Evolutionary conservation across 2,113 vertebrate species (phyloP).

Genomic region (Oncorhynchus keta): DNA sequence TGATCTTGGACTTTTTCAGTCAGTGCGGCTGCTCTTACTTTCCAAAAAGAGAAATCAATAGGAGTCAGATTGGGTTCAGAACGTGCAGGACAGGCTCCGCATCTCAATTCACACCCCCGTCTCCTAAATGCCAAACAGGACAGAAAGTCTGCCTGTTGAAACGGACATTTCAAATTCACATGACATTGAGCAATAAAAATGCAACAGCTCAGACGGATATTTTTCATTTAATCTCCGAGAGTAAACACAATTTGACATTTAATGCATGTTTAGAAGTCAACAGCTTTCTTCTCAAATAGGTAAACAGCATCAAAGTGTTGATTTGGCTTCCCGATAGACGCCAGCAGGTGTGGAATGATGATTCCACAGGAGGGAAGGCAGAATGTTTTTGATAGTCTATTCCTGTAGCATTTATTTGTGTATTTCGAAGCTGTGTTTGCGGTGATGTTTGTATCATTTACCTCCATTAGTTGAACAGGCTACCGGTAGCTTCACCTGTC

Average conservation of each 20-base stretch:
- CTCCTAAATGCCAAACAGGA: constrained; percentile 39
- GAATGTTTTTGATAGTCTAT: too few species aligned
- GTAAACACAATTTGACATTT: constrained; percentile 65
- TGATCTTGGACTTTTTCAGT: constrained; percentile 36
- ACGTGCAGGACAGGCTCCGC: constrained; percentile 22
- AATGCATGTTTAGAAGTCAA: constrained; percentile 58
- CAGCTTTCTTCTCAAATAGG: constrained; percentile 46
- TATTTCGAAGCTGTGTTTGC: neutral
- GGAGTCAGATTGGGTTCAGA: constrained; percentile 30
- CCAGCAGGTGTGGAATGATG: constrained; percentile 33
- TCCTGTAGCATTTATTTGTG: too few species aligned
- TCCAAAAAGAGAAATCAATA: constrained; percentile 55
- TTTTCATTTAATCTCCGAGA: constrained; percentile 21
- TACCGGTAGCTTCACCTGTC: neutral
- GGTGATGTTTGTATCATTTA: neutral
- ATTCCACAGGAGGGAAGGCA: neutral
- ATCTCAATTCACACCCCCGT: constrained; percentile 51
- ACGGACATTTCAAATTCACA: constrained; percentile 42
- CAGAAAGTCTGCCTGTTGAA: constrained; percentile 48
- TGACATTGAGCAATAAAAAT: constrained; percentile 2
- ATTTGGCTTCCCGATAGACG: constrained; percentile 43
- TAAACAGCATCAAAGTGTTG: constrained; percentile 47
- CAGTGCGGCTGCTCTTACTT: constrained; percentile 34
- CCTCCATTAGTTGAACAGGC: neutral
- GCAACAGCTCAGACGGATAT: constrained; percentile 3